Conservation (phyloP, 2,888 invertebrate genomes). For the Eupithecia vulgata region DNA sequence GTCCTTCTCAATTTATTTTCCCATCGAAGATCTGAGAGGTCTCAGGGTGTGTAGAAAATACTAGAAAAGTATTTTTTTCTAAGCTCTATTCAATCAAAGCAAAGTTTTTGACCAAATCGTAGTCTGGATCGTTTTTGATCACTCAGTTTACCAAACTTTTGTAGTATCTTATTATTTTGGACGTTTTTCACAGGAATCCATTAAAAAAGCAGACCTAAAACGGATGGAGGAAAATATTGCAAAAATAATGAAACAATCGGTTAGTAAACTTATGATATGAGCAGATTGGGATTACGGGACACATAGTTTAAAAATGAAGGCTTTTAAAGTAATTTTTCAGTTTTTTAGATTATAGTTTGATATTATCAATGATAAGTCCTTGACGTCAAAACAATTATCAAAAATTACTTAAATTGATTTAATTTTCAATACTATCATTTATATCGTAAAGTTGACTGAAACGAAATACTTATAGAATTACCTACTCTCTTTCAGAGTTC, state of each 20-base stretch:
- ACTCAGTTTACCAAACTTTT: not conserved
- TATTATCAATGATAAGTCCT: too few species aligned
- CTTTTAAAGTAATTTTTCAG: too few species aligned
- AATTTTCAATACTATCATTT: not conserved
- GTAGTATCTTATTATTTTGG: not conserved
- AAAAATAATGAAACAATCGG: conserved; percentile 61
- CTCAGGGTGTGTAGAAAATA: too few species aligned
- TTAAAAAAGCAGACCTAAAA: conserved; percentile 67
- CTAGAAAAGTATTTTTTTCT: too few species aligned
- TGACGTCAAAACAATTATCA: too few species aligned
- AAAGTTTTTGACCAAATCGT: not conserved
- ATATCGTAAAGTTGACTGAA: not conserved
- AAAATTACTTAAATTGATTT: too few species aligned
- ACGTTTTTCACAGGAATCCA: conserved; percentile 50
- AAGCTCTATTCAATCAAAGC: not conserved
- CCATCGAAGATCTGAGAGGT: not conserved
- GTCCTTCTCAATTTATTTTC: not conserved
- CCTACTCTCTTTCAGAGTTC: conserved; percentile 20
- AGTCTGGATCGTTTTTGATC: not conserved
- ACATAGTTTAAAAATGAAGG: not conserved
- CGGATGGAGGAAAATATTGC: conserved; percentile 67
- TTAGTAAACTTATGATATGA: conserved; percentile 46
- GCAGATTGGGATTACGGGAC: not conserved
- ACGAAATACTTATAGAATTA: not conserved
- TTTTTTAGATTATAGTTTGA: too few species aligned